Evolutionary conservation across 2,888 invertebrate genomes (phyloP).

Genomic region (Sisyra terminalis): DNA sequence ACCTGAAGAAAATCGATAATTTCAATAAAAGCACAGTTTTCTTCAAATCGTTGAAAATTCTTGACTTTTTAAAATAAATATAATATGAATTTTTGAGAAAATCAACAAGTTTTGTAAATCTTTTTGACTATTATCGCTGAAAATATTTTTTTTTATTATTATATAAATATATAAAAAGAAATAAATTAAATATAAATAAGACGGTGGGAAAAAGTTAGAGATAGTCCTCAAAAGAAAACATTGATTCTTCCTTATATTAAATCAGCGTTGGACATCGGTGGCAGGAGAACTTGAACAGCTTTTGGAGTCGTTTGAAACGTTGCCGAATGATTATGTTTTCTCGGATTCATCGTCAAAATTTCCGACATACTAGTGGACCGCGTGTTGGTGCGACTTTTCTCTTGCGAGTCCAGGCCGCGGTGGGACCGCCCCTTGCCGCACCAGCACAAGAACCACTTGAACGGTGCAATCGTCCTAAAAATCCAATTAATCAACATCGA

Average conservation of each 20-base stretch:
- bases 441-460: conserved; percentile 45
- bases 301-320: background rate
- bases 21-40: no score
- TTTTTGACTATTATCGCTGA: no score
- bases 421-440: conserved; percentile 8
- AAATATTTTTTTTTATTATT: no score
- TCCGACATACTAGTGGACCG: conserved; percentile 26
- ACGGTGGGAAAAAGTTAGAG: no score
- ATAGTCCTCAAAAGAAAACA: background rate
- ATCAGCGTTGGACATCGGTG: background rate
- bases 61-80: no score
- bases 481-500: conserved; percentile 5
- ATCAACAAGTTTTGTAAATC: no score
- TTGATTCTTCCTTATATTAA: background rate
- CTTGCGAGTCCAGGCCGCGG: conserved; percentile 27
- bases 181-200: no score
- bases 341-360: conserved; percentile 18
- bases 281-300: background rate
- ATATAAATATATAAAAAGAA: no score
- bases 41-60: no score
- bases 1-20: no score
- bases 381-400: conserved; percentile 33
- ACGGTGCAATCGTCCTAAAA: conserved; percentile 37
- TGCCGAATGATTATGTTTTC: conserved; percentile 1
- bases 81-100: no score